phyloP scores from a whole-genome alignment of 2,113 vertebrate species.

The Oenanthe oenanthe region DNA sequence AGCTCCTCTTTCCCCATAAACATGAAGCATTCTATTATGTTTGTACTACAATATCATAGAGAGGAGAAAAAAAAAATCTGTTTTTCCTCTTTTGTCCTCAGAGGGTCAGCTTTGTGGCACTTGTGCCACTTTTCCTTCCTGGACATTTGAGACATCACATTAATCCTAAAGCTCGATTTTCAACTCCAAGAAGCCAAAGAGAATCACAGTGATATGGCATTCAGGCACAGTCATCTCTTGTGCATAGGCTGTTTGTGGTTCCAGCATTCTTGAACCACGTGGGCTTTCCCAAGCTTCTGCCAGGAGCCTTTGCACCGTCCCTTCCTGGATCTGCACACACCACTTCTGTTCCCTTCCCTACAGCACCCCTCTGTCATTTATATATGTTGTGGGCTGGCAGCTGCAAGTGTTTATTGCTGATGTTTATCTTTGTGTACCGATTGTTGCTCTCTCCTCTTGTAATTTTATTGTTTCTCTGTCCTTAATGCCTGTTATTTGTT shows the following conservation, averaged over 20 bases:
- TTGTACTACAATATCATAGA: neutral
- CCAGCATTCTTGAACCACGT: neutral
- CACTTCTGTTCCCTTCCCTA: neutral
- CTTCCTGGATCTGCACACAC: neutral
- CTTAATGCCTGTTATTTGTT: neutral
- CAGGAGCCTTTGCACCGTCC: neutral
- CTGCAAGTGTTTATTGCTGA: slow-evolving; percentile 22
- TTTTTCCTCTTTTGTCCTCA: neutral
- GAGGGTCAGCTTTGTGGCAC: neutral
- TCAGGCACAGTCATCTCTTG: neutral
- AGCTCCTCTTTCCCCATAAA: neutral
- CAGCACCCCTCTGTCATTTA: neutral
- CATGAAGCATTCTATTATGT: neutral
- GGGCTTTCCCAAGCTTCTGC: neutral
- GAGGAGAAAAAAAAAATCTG: fast-evolving
- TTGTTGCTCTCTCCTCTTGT: neutral
- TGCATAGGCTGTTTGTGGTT: neutral
- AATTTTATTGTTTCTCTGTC: slow-evolving; percentile 23
- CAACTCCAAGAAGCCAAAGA: neutral
- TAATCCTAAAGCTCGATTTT: neutral
- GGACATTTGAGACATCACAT: neutral
- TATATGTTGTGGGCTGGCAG: neutral
- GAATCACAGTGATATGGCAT: neutral
- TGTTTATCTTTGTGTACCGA: slow-evolving; percentile 7
- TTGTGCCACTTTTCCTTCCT: neutral